Evolutionary conservation across 1,140 invertebrate species (phyloP).

Genomic region (Coenobita brevimanus): DNA sequence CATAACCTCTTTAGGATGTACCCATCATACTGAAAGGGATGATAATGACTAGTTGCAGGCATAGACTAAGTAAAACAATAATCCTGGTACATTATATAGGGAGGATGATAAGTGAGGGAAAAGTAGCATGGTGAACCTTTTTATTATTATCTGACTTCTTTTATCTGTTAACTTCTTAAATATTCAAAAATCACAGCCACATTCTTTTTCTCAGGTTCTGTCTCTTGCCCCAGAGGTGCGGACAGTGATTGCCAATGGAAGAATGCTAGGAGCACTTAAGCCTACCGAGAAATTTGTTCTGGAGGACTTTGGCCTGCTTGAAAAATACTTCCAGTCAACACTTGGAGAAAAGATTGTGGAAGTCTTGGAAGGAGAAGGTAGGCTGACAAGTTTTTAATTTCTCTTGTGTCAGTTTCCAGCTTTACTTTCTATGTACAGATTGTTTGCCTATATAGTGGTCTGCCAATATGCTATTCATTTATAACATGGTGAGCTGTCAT

Average conservation of each 20-base stretch:
- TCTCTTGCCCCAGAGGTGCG: conserved; percentile 67
- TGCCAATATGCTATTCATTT: background rate
- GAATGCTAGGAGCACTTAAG: conserved; percentile 88
- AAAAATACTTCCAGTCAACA: conserved; percentile 83
- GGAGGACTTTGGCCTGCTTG: conserved; percentile 93
- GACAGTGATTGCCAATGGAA: conserved; percentile 89
- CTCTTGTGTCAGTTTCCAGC: background rate
- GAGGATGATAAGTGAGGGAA: too few species aligned
- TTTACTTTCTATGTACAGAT: background rate
- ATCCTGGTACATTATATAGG: too few species aligned
- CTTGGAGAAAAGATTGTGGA: conserved; percentile 76
- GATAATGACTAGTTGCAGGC: too few species aligned
- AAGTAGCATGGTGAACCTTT: too few species aligned
- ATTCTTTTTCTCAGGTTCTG: conserved; percentile 29
- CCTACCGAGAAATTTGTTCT: conserved; percentile 85
- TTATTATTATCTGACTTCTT: too few species aligned
- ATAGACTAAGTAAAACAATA: too few species aligned
- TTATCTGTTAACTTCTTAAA: too few species aligned
- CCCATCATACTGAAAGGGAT: too few species aligned
- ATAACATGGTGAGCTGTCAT: background rate
- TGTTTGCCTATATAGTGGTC: too few species aligned
- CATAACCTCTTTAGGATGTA: too few species aligned
- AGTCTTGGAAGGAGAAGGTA: conserved; percentile 66
- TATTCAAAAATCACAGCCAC: too few species aligned
- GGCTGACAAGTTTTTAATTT: background rate